These are phyloP conservation scores for Laticauda laticaudata DNA, from an alignment of 2,113 vertebrate species.

Conservation along the genomic window DNA sequence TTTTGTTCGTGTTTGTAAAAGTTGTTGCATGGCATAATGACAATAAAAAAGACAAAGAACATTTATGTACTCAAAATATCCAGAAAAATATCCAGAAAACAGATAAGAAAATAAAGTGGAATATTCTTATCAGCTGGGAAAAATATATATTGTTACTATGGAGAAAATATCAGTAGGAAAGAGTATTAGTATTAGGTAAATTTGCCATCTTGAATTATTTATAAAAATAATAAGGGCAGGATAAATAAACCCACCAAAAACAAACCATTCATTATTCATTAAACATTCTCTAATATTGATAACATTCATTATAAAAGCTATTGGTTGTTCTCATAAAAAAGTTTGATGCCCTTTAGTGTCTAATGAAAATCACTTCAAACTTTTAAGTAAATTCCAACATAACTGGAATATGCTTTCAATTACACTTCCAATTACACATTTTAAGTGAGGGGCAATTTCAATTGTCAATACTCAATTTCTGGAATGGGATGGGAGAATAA, in stretches of 20 bases:
- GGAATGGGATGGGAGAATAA: neutral
- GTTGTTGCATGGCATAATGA: conserved; percentile 45
- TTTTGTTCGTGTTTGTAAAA: conserved; percentile 53
- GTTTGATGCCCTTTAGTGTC: conserved; percentile 60
- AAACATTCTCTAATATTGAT: neutral
- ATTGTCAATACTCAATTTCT: neutral
- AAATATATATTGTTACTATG: conserved; percentile 39
- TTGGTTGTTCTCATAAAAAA: conserved; percentile 69
- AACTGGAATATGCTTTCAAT: conserved; percentile 36
- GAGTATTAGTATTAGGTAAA: neutral
- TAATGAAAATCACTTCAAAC: conserved; percentile 63
- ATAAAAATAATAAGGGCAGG: neutral
- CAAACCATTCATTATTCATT: neutral
- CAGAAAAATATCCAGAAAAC: conserved; percentile 41
- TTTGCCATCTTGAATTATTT: neutral
- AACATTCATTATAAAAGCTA: conserved; percentile 66
- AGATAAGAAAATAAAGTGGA: conserved; percentile 39
- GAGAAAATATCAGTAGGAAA: too few species aligned
- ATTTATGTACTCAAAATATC: conserved; percentile 38
- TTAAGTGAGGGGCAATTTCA: neutral
- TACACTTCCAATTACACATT: neutral
- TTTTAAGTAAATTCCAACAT: conserved; percentile 67
- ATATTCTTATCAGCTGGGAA: conserved; percentile 49
- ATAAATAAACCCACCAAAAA: neutral
- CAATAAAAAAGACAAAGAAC: conserved; percentile 38